Conservation (phyloP, 2,113 vertebrate species). For the Ondatra zibethicus region DNA sequence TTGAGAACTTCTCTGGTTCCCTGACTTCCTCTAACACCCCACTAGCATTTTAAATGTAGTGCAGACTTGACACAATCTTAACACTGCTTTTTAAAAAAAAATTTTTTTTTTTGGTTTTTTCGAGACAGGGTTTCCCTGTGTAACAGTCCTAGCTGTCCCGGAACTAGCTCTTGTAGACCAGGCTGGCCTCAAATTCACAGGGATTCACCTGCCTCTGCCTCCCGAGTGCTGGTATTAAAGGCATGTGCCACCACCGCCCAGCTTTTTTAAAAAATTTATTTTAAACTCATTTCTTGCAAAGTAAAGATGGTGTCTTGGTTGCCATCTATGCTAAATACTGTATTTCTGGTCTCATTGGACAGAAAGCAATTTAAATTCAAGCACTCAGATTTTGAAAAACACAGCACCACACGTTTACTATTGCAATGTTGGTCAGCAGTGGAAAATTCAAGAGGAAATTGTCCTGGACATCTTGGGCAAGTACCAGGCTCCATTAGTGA, state of each 20-base stretch:
- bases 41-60: neutral
- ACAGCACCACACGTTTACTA: neutral
- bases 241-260: too few species aligned
- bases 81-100: neutral
- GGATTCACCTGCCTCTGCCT: too few species aligned
- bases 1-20: neutral
- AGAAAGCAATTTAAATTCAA: slow-evolving; percentile 34
- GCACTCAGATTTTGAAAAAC: neutral
- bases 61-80: neutral
- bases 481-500: neutral
- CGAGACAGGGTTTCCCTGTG: too few species aligned
- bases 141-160: too few species aligned
- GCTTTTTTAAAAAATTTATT: neutral
- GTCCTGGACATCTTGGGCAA: neutral
- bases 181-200: too few species aligned
- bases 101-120: too few species aligned
- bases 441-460: too few species aligned
- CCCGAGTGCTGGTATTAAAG: too few species aligned
- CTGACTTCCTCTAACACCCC: neutral
- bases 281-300: neutral
- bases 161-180: too few species aligned
- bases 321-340: neutral
- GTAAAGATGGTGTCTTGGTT: neutral
- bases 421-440: neutral
- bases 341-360: neutral